phyloP scores from a whole-genome alignment of 1,140 invertebrate genomes.

The Papilio glaucus region DNA sequence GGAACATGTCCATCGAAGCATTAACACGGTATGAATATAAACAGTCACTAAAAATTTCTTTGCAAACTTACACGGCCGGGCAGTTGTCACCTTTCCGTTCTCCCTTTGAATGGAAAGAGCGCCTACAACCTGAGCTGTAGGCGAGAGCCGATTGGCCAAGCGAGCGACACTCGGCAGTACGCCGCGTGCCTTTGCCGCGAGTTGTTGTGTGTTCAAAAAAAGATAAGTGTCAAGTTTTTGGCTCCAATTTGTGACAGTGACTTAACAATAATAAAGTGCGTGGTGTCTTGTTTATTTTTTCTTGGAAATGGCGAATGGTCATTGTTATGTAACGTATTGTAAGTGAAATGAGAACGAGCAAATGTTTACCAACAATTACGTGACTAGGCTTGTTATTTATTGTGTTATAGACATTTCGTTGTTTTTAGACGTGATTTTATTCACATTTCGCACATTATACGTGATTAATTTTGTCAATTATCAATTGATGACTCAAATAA shows the following conservation, averaged over 20 bases:
- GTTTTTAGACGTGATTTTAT: constrained; percentile 20
- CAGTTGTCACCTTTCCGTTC: constrained; percentile 2
- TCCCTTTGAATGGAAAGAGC: constrained; percentile 38
- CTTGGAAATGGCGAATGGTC: constrained; percentile 47
- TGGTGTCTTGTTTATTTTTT: constrained; percentile 42
- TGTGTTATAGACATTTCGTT: constrained; percentile 5
- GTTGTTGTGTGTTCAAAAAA: constrained; percentile 51
- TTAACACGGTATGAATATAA: constrained; percentile 5
- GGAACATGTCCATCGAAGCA: constrained; percentile 19
- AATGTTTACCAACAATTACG: constrained; percentile 38
- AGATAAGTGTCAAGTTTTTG: constrained; percentile 51
- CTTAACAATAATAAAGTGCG: constrained; percentile 33
- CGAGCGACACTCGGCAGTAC: constrained; percentile 48
- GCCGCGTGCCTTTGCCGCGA: constrained; percentile 56
- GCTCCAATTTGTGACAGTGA: constrained; percentile 59
- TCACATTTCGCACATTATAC: constrained; percentile 1
- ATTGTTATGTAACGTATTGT: constrained; percentile 45
- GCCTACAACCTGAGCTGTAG: constrained; percentile 34
- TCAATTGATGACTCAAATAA: background rate
- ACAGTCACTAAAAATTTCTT: constrained; percentile 14
- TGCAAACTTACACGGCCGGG: background rate
- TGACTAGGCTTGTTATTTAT: constrained; percentile 14
- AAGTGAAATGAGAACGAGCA: constrained; percentile 31
- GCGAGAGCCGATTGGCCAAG: constrained; percentile 45
- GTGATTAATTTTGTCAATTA: constrained; percentile 12